phyloP scores from a whole-genome alignment of 2,888 invertebrate genomes.

The Polylopha cassiicola region DNA sequence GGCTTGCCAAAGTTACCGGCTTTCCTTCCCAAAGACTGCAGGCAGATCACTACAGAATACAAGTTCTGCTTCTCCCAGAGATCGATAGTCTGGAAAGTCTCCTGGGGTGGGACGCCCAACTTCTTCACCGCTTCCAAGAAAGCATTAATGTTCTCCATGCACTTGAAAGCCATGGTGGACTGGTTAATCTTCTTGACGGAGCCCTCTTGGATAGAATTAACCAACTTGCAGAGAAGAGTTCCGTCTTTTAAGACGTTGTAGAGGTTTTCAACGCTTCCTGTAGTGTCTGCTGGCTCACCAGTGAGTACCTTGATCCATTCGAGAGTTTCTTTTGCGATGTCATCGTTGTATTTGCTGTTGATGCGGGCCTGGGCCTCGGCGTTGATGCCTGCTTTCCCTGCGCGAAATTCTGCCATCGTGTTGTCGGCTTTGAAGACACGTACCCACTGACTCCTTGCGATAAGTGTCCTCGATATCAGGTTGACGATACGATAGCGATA shows the following conservation, averaged over 20 bases:
- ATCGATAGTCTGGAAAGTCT: conserved; percentile 99
- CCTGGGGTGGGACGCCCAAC: conserved; percentile 94
- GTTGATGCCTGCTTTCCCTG: conserved; percentile 72
- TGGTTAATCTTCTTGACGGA: conserved; percentile 95
- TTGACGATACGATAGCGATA: conserved; percentile 56
- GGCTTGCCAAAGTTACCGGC: conserved; percentile 90
- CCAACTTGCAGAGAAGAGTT: conserved; percentile 91
- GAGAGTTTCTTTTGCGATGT: conserved; percentile 92
- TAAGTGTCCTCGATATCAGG: conserved; percentile 59
- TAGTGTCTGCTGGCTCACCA: conserved; percentile 87
- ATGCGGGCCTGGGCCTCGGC: conserved; percentile 80
- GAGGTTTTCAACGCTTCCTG: conserved; percentile 93
- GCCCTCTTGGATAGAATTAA: conserved; percentile 90
- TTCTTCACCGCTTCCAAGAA: conserved; percentile 90
- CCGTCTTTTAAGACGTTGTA: conserved; percentile 94
- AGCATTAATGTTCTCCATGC: conserved; percentile 99
- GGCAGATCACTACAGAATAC: conserved; percentile 96
- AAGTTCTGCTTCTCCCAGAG: conserved; percentile 98
- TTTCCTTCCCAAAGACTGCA: conserved; percentile 96
- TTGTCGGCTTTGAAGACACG: conserved; percentile 58
- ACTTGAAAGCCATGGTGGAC: conserved; percentile 95
- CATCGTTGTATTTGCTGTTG: conserved; percentile 97
- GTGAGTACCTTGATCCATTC: conserved; percentile 95
- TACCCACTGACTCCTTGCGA: conserved; percentile 66
- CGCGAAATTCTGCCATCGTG: conserved; percentile 71